Evolutionary conservation across 2,888 invertebrate genomes (phyloP), one percentile per base, ranked within the genome.

Genomic region (Himalopsyche anomala): DNA sequence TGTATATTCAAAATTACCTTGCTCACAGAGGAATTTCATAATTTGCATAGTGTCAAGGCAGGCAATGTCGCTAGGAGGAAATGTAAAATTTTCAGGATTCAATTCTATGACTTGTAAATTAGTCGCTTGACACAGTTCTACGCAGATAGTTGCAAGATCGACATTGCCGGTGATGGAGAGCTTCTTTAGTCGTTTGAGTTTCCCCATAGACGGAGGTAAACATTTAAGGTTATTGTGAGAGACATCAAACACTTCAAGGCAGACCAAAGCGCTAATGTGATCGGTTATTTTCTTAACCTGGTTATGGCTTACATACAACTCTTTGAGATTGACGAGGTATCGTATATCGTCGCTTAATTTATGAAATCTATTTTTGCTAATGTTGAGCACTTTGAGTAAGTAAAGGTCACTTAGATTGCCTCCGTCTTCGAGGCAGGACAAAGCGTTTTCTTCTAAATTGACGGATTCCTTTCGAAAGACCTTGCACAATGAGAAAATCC

Each of bases 401-500:
- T 94, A 93, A 89, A 97, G 93, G 92, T 97, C 96, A 89, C 94
- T 93, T 90, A 97, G 91, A 89, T 94, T 93, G 85, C 97, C 97
- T 88, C 96, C 96, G 89, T 95, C 95, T 88, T 94, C 94, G 79
- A 97, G 92, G 81, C 95, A 94, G 83, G 94, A 93, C 89, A 98
- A 92, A 89, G 94, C 94, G 91, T 97, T 98, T 89, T 94, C 93
- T 90, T 96, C 94, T 89, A 96, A 91, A 90, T 93, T 93, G 89
- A 97, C 91, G 87, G 92, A 92, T 90, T 96, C 95, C 92, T 97
- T 98, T 89, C 97, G 94, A 90, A 96, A 95, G 79, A 97, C 97
- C 91, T 96, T 95, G 91, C 97, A 97, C 86, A 97, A 92, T 45
- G 96, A 95, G 91, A 95, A 97, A 85, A 97, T 95, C 87, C 97